Percentiles rank a stretch among this genome's conserved stretches.
These are phyloP conservation scores for Nomada fabriciana DNA, from an alignment of 2,888 invertebrate genomes.

Conservation along the genomic window DNA sequence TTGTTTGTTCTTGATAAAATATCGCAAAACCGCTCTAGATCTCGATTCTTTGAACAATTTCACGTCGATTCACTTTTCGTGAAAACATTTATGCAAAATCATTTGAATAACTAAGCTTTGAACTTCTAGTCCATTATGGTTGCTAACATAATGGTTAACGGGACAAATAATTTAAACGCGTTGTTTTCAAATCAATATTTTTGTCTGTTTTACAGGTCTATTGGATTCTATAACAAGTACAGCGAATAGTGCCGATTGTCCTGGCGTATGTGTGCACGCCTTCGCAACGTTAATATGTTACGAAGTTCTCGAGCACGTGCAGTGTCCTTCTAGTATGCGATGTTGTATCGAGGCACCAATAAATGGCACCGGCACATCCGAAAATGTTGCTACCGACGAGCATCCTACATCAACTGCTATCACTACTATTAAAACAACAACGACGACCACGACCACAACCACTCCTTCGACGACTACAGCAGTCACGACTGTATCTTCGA, in stretches of 20 bases:
- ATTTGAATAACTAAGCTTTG: no score
- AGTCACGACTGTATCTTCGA: background rate
- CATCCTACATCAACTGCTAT: constrained; percentile 32
- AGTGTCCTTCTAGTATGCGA: constrained; percentile 93
- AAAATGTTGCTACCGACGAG: constrained; percentile 50
- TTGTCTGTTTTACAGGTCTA: constrained; percentile 87
- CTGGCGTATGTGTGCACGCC: constrained; percentile 94
- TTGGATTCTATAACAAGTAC: constrained; percentile 94
- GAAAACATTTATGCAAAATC: no score
- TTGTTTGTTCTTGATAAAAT: no score
- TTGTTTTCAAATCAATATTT: background rate
- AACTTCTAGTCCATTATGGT: no score
- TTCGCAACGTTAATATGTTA: constrained; percentile 94
- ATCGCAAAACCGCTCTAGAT: no score
- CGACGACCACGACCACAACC: constrained; percentile 42
- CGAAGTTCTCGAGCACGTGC: constrained; percentile 92
- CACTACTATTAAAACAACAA: constrained; percentile 50
- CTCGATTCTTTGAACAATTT: no score
- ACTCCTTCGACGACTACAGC: constrained; percentile 44
- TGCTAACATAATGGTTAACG: no score
- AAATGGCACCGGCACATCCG: constrained; percentile 83
- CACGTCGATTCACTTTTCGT: no score
- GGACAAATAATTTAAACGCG: background rate
- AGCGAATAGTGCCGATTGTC: constrained; percentile 93
- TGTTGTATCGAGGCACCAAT: constrained; percentile 93